A percentile compares a stretch with the other conserved stretches of the same genome.
Conservation (phyloP, 2,888 invertebrate genomes). For the Lomographa bimaculata region DNA sequence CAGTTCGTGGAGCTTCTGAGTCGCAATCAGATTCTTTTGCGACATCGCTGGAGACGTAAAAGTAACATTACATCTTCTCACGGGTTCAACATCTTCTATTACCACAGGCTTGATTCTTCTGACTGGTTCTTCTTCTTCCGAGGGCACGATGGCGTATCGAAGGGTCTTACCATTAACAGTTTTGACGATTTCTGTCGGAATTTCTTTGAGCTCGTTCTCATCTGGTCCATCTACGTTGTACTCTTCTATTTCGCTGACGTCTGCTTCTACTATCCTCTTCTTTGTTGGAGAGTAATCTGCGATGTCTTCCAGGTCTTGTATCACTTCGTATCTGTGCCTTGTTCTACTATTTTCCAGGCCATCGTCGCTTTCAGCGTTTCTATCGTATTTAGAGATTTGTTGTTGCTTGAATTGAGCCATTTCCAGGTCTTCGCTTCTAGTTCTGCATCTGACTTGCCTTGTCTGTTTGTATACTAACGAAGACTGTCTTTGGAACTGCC, state of each 20-base stretch:
- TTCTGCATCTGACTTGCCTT: constrained; percentile 57
- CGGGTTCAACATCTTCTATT: constrained; percentile 73
- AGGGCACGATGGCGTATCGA: constrained; percentile 84
- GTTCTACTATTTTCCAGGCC: constrained; percentile 62
- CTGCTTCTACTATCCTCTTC: constrained; percentile 72
- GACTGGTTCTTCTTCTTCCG: constrained; percentile 76
- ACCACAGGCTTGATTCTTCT: background rate
- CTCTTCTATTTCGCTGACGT: constrained; percentile 73
- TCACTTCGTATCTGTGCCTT: constrained; percentile 80
- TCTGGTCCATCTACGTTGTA: constrained; percentile 82
- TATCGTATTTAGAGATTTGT: constrained; percentile 51
- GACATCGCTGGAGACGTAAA: constrained; percentile 76
- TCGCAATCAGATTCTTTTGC: constrained; percentile 86
- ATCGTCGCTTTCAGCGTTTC: constrained; percentile 61
- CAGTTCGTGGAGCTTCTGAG: constrained; percentile 90
- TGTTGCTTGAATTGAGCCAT: constrained; percentile 71
- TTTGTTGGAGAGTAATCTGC: constrained; percentile 76
- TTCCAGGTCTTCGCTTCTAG: constrained; percentile 73
- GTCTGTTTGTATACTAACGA: constrained; percentile 81
- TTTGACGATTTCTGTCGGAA: constrained; percentile 83
- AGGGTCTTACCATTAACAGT: constrained; percentile 85
- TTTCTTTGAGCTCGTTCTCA: constrained; percentile 82
- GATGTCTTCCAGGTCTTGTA: constrained; percentile 70
- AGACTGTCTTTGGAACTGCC: constrained; percentile 66
- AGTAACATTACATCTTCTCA: constrained; percentile 43